phyloP scores from a whole-genome alignment of 2,797 vertebrate genomes.

The Sarcoramphus papa region DNA sequence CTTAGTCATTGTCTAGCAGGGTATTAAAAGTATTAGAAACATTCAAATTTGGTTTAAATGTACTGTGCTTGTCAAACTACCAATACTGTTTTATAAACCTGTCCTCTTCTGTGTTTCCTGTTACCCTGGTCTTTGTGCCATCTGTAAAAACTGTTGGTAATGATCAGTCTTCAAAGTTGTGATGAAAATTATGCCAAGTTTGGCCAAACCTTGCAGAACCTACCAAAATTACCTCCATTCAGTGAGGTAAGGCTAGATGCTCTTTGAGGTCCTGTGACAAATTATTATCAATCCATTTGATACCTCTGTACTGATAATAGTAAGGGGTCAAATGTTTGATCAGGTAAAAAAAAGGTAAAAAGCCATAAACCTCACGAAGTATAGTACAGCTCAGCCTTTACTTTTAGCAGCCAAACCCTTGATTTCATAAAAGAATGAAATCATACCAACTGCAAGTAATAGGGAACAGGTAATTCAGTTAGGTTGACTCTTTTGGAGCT shows the following conservation, averaged over 20 bases:
- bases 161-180: background rate
- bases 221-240: background rate
- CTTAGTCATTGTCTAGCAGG: background rate
- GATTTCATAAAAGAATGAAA: background rate
- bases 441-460: background rate
- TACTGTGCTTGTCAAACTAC: background rate
- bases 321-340: background rate
- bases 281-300: background rate
- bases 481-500: background rate
- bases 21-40: background rate
- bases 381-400: background rate
- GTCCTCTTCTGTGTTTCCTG: background rate
- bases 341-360: background rate
- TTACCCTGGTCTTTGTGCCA: background rate
- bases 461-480: background rate
- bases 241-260: background rate
- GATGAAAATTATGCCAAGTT: background rate
- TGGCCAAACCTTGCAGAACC: background rate
- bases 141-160: background rate
- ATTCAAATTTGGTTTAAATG: background rate
- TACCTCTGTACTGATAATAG: background rate
- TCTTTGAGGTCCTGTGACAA: background rate
- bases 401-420: background rate
- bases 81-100: background rate
- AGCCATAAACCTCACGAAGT: background rate